phyloP scores from a whole-genome alignment of 2,888 invertebrate species.

The Drosophila peninsularis region DNA sequence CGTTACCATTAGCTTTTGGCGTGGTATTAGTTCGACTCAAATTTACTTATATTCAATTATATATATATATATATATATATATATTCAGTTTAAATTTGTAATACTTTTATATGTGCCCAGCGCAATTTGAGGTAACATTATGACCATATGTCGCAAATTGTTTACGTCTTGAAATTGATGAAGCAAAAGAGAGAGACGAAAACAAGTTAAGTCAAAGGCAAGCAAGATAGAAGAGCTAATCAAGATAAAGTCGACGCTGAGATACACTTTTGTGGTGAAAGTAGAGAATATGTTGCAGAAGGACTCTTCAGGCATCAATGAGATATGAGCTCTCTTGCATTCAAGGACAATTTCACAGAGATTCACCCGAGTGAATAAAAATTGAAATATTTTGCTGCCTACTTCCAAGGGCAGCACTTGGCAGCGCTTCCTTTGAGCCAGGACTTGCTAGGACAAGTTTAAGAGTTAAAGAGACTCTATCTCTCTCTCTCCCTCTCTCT shows the following conservation, averaged over 20 bases:
- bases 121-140: slow-evolving; percentile 20
- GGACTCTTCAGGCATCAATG: background rate
- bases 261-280: background rate
- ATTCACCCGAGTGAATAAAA: slow-evolving; percentile 1
- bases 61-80: slow-evolving; percentile 13
- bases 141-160: slow-evolving; percentile 19
- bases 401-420: background rate
- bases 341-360: no score
- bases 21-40: no score
- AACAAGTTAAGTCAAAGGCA: background rate
- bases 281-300: background rate
- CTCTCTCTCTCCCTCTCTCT: background rate
- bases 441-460: background rate
- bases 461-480: no score
- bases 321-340: no score
- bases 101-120: slow-evolving; percentile 23
- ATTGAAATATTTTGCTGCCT: background rate
- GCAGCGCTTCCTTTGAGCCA: background rate
- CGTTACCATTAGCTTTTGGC: no score
- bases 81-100: slow-evolving; percentile 17
- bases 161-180: background rate
- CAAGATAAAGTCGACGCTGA: no score
- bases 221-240: background rate
- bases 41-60: no score
- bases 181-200: background rate